Conservation (phyloP, 2,113 vertebrate species). For the Gadus chalcogrammus region DNA sequence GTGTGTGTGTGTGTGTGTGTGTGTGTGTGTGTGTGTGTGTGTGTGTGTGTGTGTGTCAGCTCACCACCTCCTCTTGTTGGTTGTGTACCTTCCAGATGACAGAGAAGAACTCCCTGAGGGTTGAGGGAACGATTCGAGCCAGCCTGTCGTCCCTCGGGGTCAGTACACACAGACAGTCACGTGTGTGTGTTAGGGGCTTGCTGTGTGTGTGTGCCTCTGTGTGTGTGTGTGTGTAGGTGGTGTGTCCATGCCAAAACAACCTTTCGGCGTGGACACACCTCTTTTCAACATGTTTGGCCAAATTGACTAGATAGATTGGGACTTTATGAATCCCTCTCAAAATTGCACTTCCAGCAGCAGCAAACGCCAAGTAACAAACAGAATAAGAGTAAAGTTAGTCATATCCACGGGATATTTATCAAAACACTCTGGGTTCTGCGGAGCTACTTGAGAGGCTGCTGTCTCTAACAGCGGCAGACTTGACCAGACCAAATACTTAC, state of each 20-base stretch:
- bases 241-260: constrained; percentile 29
- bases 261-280: constrained; percentile 10
- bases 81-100: constrained; percentile 65
- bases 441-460: too few species aligned
- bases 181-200: constrained; percentile 25
- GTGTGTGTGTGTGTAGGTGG: constrained; percentile 12
- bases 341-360: too few species aligned
- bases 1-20: neutral
- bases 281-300: too few species aligned
- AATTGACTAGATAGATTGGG: too few species aligned
- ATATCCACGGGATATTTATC: too few species aligned
- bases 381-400: too few species aligned
- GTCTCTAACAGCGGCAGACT: too few species aligned
- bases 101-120: constrained; percentile 76
- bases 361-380: too few species aligned
- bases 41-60: neutral
- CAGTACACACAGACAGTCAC: constrained; percentile 34
- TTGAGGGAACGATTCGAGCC: constrained; percentile 79
- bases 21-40: too few species aligned
- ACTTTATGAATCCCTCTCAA: too few species aligned
- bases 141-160: constrained; percentile 89
- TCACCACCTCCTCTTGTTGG: neutral
- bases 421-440: too few species aligned
- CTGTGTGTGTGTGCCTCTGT: constrained; percentile 42
- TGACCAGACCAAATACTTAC: too few species aligned